Evolutionary conservation across 1,140 invertebrate species (phyloP).

Genomic region (Calephelis virginiensis): DNA sequence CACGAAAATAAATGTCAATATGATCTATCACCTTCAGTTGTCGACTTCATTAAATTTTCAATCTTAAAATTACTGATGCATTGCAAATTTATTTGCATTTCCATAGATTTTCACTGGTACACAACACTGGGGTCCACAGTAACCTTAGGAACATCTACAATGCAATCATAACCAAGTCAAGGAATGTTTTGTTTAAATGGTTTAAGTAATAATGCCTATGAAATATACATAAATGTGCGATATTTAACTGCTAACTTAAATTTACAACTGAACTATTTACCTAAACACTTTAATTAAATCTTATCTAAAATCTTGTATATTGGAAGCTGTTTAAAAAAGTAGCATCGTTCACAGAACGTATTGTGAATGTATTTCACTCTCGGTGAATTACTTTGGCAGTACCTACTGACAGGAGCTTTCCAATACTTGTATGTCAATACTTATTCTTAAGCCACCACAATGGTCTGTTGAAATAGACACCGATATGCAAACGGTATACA

Average conservation of each 20-base stretch:
- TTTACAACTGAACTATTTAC: constrained; percentile 75
- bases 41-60: constrained; percentile 70
- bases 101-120: constrained; percentile 16
- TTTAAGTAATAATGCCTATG: constrained; percentile 77
- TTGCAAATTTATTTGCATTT: constrained; percentile 38
- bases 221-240: constrained; percentile 67
- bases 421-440: constrained; percentile 22
- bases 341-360: constrained; percentile 77
- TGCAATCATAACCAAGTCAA: constrained; percentile 67
- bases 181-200: constrained; percentile 70
- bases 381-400: constrained; percentile 75
- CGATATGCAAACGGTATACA: constrained; percentile 67
- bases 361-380: constrained; percentile 66
- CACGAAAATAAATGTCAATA: constrained; percentile 68
- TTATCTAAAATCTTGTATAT: constrained; percentile 71
- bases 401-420: constrained; percentile 60
- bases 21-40: constrained; percentile 74
- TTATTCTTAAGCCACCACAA: constrained; percentile 40
- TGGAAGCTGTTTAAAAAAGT: constrained; percentile 66
- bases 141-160: constrained; percentile 36
- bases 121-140: constrained; percentile 19
- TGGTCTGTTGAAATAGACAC: constrained; percentile 61
- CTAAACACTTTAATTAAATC: constrained; percentile 71
- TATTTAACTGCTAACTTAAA: constrained; percentile 76
- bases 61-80: constrained; percentile 68